Conservation (phyloP, 2,113 vertebrate species). For the Phylloscopus trochilus region DNA sequence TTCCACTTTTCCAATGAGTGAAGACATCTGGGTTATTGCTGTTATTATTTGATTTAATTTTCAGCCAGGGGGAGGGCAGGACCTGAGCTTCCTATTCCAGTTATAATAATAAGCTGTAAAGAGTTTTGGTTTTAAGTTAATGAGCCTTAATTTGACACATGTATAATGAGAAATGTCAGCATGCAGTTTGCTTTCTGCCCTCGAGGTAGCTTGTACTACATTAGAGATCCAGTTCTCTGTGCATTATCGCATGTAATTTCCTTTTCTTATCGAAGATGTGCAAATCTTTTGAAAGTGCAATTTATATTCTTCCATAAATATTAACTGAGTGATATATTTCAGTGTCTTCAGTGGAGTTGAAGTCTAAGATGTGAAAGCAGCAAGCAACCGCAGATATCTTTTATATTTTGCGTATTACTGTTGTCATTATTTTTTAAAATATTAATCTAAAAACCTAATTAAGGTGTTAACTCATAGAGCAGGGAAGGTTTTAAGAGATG, state of each 20-base stretch:
- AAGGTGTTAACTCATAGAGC: constrained; percentile 36
- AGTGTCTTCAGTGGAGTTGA: neutral
- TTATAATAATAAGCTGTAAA: constrained; percentile 35
- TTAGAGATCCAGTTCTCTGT: constrained; percentile 7
- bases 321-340: neutral
- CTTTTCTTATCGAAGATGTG: constrained; percentile 34
- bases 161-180: constrained; percentile 29
- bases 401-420: neutral
- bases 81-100: constrained; percentile 4
- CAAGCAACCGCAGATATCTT: neutral
- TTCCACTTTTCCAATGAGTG: neutral
- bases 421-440: neutral
- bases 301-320: constrained; percentile 36
- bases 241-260: constrained; percentile 10
- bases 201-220: constrained; percentile 4
- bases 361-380: neutral
- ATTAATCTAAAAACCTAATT: constrained; percentile 31
- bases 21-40: neutral
- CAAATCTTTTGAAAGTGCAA: constrained; percentile 17
- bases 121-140: constrained; percentile 33
- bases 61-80: neutral
- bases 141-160: constrained; percentile 45
- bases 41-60: constrained; percentile 37
- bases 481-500: neutral
- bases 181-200: constrained; percentile 21